Evolutionary conservation across 2,113 vertebrate species (phyloP).

Genomic region (Gasterosteus aculeatus): DNA sequence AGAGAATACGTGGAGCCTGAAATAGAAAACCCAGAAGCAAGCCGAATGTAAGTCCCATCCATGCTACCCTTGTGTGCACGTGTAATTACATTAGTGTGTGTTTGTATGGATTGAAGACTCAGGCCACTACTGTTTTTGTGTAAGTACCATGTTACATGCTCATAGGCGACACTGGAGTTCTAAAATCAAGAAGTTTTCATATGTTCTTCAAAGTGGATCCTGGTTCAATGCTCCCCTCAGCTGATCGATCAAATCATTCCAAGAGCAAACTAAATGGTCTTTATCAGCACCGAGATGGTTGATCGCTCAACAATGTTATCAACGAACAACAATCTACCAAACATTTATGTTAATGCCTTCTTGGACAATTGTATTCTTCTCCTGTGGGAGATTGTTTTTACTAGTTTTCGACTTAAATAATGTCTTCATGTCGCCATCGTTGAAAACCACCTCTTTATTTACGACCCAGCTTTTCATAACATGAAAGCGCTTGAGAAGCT

Average conservation of each 20-base stretch:
- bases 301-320: not conserved
- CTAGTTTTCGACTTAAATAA: not conserved
- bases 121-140: not conserved
- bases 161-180: not conserved
- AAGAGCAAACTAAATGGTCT: not conserved
- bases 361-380: not conserved
- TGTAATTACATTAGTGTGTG: not conserved
- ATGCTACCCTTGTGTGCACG: not conserved
- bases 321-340: not conserved
- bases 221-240: not conserved
- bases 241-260: not conserved
- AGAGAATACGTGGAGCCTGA: slow-evolving; percentile 89
- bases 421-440: not conserved
- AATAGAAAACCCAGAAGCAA: slow-evolving; percentile 96
- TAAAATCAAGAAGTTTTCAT: not conserved
- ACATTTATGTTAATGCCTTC: too few species aligned
- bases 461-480: not conserved
- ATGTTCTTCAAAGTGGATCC: not conserved
- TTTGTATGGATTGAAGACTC: slow-evolving; percentile 8
- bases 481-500: not conserved
- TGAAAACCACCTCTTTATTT: not conserved
- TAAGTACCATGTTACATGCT: not conserved
- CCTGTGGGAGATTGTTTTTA: not conserved
- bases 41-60: slow-evolving; percentile 92
- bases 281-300: not conserved